Evolutionary conservation across 2,888 invertebrate genomes (phyloP), one percentile per base, ranked within the genome.

Genomic region (Rotaria macrura): DNA sequence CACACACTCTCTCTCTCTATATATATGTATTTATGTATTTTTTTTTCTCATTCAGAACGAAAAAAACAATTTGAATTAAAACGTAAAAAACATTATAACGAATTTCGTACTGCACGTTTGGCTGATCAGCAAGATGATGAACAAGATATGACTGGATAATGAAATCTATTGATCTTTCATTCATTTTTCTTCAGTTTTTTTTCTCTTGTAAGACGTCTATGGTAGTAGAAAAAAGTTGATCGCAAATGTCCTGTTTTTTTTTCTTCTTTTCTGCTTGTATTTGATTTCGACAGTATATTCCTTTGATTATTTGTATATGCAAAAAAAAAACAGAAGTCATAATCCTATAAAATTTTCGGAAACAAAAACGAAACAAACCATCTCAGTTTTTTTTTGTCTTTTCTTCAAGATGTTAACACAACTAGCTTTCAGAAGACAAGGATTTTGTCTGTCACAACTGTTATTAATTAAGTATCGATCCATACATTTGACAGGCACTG

Each of bases 11-110:
- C n/a, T n/a, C n/a, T n/a, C n/a, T n/a, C n/a, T n/a, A n/a, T n/a
- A n/a, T n/a, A n/a, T n/a, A n/a, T n/a, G n/a, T n/a, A n/a, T n/a
- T n/a, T n/a, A n/a, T n/a, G n/a, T n/a, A n/a, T n/a, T n/a, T n/a
- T n/a, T n/a, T n/a, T n/a, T n/a, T n/a, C n/a, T 38, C 38, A 12
- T 79, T 79, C 43, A 79, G 79, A 79, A 79, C 40, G 79, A n/a
- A 40, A 43, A 43, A 79, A n/a, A 79, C 40, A 40, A 43, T 79
- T 79, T 43, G 40, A 79, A n/a, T n/a, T 43, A 23, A 79, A 79
- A 79, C 79, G 79, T 25, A 79, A 79, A 79, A 25, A 79, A n/a
- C 79, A 79, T n/a, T 79, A 79, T 12, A 43, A 79, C 14, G 79
- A 79, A n/a, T 79, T 79, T 43, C 40, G 43, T 43, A 14, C 43